These are phyloP conservation scores for Odontamblyopus rebecca DNA, from an alignment of 2,797 vertebrate genomes.

Conservation along the genomic window DNA sequence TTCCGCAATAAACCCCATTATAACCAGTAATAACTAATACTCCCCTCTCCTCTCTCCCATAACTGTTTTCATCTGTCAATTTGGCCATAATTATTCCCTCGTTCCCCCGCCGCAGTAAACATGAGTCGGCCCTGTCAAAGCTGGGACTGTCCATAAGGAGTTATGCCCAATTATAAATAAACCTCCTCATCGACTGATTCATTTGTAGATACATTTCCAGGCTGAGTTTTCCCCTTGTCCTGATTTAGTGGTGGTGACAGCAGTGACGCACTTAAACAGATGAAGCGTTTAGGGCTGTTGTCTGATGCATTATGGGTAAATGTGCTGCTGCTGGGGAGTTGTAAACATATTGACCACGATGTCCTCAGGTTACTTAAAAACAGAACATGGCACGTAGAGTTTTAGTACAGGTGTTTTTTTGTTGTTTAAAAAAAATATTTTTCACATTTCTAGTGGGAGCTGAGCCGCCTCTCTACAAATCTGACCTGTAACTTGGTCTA, in stretches of 20 bases:
- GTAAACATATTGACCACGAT: neutral
- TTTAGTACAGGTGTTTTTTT: neutral
- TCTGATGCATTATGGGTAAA: conserved; percentile 21
- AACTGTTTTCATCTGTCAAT: conserved; percentile 23
- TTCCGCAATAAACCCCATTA: conserved; percentile 5
- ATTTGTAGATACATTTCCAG: conserved; percentile 23
- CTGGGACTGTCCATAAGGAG: conserved; percentile 34
- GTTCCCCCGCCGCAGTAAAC: conserved; percentile 28
- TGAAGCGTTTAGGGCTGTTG: conserved; percentile 14
- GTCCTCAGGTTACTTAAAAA: neutral
- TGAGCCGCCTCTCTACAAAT: neutral
- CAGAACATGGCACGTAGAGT: no score
- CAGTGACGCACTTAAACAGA: conserved; percentile 41
- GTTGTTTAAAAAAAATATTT: neutral
- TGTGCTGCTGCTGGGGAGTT: neutral
- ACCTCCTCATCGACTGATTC: conserved; percentile 44
- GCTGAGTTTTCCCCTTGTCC: conserved; percentile 33
- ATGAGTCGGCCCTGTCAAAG: conserved; percentile 13
- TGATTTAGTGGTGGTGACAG: conserved; percentile 11
- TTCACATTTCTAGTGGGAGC: neutral
- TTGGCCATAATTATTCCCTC: conserved; percentile 16
- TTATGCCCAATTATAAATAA: conserved; percentile 38
- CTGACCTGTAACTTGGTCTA: neutral
- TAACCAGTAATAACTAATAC: neutral
- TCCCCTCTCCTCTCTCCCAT: neutral